A percentile compares a stretch with the other conserved stretches of the same genome.
phyloP scores from a whole-genome alignment of 2,888 invertebrate species.

The Lepidonotus clava region DNA sequence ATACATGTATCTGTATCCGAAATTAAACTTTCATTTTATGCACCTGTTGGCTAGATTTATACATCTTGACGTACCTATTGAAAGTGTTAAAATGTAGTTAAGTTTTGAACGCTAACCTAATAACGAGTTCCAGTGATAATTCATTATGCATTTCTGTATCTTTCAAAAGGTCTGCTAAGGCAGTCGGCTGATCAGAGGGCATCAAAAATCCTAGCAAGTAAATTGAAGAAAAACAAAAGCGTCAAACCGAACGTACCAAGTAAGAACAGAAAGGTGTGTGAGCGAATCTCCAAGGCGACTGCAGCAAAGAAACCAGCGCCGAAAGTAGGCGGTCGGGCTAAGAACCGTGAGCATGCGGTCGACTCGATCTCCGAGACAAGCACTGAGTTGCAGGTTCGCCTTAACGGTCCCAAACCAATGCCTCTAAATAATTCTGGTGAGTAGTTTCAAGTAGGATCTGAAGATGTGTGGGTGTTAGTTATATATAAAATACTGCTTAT shows the following conservation, averaged over 20 bases:
- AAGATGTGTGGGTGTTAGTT: too few species aligned
- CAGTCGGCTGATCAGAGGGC: neutral
- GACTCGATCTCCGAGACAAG: conserved; percentile 44
- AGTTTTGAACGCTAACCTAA: neutral
- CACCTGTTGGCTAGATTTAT: too few species aligned
- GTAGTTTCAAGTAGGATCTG: too few species aligned
- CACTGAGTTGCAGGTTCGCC: conserved; percentile 41
- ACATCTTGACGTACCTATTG: too few species aligned
- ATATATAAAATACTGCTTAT: too few species aligned
- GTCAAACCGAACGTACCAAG: neutral
- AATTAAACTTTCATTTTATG: too few species aligned
- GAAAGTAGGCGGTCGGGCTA: neutral
- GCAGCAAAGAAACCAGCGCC: neutral
- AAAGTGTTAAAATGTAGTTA: neutral
- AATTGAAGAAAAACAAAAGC: neutral
- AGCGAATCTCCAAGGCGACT: neutral
- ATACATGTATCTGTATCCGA: too few species aligned
- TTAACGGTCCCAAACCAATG: conserved; percentile 25
- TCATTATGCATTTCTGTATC: too few species aligned
- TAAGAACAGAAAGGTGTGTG: neutral
- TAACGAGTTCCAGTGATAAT: too few species aligned
- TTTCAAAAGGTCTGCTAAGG: neutral
- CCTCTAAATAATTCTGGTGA: conserved; percentile 33
- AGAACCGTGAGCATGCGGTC: neutral
- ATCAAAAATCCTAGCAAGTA: neutral